These are phyloP conservation scores for Oceanites oceanicus DNA, from an alignment of 2,113 vertebrate genomes.

Conservation along the genomic window DNA sequence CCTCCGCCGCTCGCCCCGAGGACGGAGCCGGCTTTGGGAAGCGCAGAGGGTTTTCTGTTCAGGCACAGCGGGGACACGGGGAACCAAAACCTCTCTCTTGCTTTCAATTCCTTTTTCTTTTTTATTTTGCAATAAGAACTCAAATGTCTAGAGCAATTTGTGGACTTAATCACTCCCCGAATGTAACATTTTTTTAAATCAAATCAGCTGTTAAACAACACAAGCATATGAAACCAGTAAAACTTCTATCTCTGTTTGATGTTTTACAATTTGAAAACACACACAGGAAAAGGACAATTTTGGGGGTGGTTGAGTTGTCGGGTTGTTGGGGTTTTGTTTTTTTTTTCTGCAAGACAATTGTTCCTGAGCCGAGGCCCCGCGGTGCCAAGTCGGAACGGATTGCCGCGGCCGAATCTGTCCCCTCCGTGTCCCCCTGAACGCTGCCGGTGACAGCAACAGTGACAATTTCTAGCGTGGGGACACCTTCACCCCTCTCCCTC, in stretches of 20 bases:
- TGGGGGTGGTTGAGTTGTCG: neutral
- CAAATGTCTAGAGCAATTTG: constrained; percentile 51
- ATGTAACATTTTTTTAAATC: constrained; percentile 47
- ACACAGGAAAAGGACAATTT: constrained; percentile 25
- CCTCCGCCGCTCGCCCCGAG: neutral
- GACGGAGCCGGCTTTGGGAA: neutral
- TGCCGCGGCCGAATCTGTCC: neutral
- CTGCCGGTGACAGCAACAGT: neutral
- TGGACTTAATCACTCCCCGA: constrained; percentile 42
- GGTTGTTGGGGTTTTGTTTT: neutral
- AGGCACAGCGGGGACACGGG: neutral
- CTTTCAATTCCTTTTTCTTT: constrained; percentile 32
- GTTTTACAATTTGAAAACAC: constrained; percentile 57
- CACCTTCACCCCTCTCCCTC: neutral
- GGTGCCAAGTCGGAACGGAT: neutral
- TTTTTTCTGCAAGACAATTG: neutral
- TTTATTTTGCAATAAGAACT: constrained; percentile 35
- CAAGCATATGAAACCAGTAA: constrained; percentile 52
- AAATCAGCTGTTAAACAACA: constrained; percentile 44
- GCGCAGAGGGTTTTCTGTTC: neutral
- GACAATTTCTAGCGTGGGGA: neutral
- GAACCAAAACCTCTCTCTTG: constrained; percentile 17
- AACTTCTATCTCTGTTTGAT: constrained; percentile 40
- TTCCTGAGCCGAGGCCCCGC: neutral
- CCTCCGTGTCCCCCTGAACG: neutral